Conservation (phyloP, 1,140 invertebrate species). For the Nasonia vitripennis region DNA sequence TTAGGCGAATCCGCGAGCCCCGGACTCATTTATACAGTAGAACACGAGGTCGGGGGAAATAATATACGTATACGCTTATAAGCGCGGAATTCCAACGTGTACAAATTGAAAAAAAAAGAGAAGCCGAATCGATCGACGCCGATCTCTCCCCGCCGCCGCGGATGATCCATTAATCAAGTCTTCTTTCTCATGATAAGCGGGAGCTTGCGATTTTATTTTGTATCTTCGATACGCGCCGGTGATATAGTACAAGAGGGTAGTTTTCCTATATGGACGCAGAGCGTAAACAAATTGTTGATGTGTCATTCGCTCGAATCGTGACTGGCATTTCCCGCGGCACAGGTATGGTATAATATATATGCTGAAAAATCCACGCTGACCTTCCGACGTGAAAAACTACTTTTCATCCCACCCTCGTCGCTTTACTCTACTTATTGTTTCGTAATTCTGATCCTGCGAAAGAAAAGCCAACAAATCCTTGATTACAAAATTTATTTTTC, state of each 20-base stretch:
- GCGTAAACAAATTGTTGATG: slow-evolving; percentile 29
- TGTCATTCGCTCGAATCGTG: slow-evolving; percentile 15
- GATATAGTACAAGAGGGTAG: not conserved
- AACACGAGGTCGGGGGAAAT: not conserved
- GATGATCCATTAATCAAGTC: slow-evolving; percentile 48
- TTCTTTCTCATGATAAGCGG: slow-evolving; percentile 1
- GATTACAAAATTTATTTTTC: too few relatives aligned
- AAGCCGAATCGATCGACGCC: slow-evolving; percentile 41
- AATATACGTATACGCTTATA: not conserved
- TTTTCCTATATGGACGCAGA: not conserved
- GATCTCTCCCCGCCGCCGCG: slow-evolving; percentile 5
- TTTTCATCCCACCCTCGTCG: too few relatives aligned
- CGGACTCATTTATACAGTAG: not conserved
- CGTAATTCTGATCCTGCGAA: too few relatives aligned
- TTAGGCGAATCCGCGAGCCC: not conserved
- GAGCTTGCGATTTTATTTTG: slow-evolving; percentile 23
- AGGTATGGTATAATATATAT: not conserved
- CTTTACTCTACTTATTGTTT: too few relatives aligned
- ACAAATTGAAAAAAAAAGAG: slow-evolving; percentile 23
- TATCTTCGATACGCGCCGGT: not conserved
- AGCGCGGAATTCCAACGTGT: not conserved
- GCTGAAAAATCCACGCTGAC: too few relatives aligned
- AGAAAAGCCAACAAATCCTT: too few relatives aligned
- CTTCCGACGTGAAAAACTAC: not conserved
- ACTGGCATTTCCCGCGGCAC: not conserved